These are phyloP conservation scores for Allolobophora icterica DNA, from an alignment of 2,888 invertebrate species.

Conservation along the genomic window DNA sequence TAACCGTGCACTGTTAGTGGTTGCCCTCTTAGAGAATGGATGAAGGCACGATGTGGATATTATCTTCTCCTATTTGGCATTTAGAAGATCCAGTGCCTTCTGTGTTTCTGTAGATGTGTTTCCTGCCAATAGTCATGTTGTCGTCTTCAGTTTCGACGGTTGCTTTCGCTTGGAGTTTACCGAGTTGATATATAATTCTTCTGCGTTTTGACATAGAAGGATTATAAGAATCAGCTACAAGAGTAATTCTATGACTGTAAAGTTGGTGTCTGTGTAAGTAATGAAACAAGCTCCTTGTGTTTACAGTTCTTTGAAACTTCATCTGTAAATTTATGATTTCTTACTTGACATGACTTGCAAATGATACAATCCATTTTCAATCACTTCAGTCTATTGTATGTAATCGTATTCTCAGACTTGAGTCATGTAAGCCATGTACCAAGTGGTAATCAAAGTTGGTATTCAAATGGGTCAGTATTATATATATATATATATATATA, in stretches of 20 bases:
- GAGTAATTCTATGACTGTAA: not conserved
- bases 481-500: too few relatives aligned
- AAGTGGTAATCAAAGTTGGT: too few relatives aligned
- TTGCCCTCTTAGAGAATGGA: not conserved
- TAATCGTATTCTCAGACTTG: too few relatives aligned
- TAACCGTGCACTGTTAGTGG: not conserved
- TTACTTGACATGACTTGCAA: not conserved
- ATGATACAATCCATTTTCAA: not conserved
- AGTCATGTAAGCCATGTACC: too few relatives aligned
- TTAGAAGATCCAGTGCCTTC: not conserved
- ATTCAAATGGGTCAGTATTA: not conserved
- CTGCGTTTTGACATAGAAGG: not conserved
- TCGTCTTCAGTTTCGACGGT: not conserved
- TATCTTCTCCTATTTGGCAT: not conserved
- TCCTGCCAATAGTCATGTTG: not conserved
- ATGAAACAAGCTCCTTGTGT: not conserved
- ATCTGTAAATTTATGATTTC: not conserved
- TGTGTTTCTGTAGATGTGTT: not conserved
- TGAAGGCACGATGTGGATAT: not conserved
- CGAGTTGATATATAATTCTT: not conserved
- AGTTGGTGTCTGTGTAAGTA: constrained; percentile 10
- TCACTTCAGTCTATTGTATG: not conserved
- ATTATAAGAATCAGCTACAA: not conserved
- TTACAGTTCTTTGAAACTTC: not conserved
- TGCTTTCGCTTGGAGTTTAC: not conserved